A percentile compares a stretch with the other conserved stretches of the same genome.
Evolutionary conservation across 35 echinoderm and acorn worm genomes (phyloP).

Genomic region (Amphiura filiformis): DNA sequence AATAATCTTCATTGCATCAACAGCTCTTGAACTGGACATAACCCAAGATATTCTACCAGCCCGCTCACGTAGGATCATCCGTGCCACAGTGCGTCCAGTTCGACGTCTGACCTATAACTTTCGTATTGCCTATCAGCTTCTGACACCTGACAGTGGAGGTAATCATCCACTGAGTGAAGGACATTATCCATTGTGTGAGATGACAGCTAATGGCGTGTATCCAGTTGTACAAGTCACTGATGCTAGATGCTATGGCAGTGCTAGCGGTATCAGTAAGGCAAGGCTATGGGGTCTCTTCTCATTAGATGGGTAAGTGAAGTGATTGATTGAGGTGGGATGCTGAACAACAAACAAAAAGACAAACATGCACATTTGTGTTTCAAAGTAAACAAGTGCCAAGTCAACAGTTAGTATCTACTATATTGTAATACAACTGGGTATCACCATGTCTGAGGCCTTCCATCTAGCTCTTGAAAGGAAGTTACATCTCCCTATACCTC

Average conservation of each 20-base stretch:
- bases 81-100: slow-evolving; percentile 70
- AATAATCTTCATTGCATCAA: too few species aligned
- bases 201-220: slow-evolving; percentile 76
- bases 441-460: too few species aligned
- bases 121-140: slow-evolving; percentile 68
- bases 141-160: slow-evolving; percentile 33
- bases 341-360: too few species aligned
- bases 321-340: too few species aligned
- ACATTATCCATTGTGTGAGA: slow-evolving; percentile 52
- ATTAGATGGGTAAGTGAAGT: slow-evolving; percentile 78
- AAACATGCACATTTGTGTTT: too few species aligned
- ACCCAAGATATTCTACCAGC: slow-evolving; percentile 70
- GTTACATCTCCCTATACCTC: too few species aligned
- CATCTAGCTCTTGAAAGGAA: too few species aligned
- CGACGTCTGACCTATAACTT: slow-evolving; percentile 78
- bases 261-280: slow-evolving; percentile 93
- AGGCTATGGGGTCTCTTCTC: slow-evolving; percentile 96
- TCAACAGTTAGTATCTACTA: too few species aligned
- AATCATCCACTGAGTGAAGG: slow-evolving; percentile 33
- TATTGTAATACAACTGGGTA: too few species aligned
- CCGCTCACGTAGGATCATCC: slow-evolving; percentile 59
- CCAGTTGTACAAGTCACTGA: slow-evolving; percentile 86
- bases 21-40: slow-evolving; percentile 69
- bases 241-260: slow-evolving; percentile 96
- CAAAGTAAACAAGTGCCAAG: too few species aligned